A percentile compares a stretch with the other conserved stretches of the same genome.
Conservation (phyloP, 2,888 invertebrate species). For the Drosophila formosana region DNA sequence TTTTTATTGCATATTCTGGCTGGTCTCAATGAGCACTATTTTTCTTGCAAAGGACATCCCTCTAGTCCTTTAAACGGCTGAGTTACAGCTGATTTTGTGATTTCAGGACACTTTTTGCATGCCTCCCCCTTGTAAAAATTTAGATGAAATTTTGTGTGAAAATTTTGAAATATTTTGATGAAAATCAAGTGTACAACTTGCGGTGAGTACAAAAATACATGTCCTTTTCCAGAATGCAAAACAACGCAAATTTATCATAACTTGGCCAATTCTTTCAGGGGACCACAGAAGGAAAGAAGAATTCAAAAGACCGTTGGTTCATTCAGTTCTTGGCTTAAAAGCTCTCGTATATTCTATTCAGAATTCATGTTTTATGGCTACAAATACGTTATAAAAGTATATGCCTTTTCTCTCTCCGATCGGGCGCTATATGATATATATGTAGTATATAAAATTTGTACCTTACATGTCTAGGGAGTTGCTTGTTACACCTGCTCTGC, state of each 20-base stretch:
- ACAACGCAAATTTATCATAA: not conserved
- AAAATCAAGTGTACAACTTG: not conserved
- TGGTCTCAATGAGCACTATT: not conserved
- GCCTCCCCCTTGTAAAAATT: not conserved
- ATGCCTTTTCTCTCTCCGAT: slow-evolving; percentile 19
- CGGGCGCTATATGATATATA: slow-evolving; percentile 8
- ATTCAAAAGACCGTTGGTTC: not conserved
- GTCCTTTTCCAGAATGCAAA: too few relatives aligned
- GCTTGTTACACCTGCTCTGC: slow-evolving; percentile 27
- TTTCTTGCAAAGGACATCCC: slow-evolving; percentile 2
- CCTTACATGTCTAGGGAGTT: slow-evolving; percentile 25
- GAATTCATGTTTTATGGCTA: slow-evolving; percentile 57
- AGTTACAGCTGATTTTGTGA: not conserved
- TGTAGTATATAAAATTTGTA: slow-evolving; percentile 25
- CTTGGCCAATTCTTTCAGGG: not conserved
- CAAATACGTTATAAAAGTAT: slow-evolving; percentile 38
- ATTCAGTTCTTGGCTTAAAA: slow-evolving; percentile 53
- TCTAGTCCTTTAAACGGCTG: not conserved
- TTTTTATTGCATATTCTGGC: not conserved
- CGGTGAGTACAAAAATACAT: too few relatives aligned
- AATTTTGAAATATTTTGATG: not conserved
- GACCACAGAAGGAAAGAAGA: not conserved
- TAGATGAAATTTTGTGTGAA: not conserved
- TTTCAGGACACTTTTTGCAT: not conserved
- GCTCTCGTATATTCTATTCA: slow-evolving; percentile 48